These are phyloP conservation scores for Benthosema pterotum DNA, from an alignment of 2,797 vertebrate genomes.

Conservation along the genomic window DNA sequence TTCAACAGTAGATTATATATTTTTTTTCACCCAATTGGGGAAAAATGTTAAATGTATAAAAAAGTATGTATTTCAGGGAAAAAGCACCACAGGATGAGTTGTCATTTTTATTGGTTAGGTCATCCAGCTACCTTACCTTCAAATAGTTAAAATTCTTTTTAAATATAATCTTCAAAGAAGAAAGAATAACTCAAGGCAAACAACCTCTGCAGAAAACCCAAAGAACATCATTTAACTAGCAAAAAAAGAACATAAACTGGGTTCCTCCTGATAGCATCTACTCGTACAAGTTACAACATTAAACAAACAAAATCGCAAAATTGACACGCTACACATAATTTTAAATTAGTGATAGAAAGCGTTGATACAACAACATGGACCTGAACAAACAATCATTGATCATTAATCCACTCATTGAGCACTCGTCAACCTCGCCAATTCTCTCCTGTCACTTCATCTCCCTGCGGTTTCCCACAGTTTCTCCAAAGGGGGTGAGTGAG, in stretches of 20 bases:
- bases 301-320: constrained; percentile 49
- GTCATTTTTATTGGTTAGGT: constrained; percentile 75
- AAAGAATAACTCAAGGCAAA: constrained; percentile 61
- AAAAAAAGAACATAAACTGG: constrained; percentile 33
- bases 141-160: constrained; percentile 68
- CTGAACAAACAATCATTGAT: constrained; percentile 32
- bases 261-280: constrained; percentile 41
- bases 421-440: constrained; percentile 26
- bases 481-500: constrained; percentile 35
- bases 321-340: constrained; percentile 45
- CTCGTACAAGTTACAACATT: constrained; percentile 60
- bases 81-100: constrained; percentile 22
- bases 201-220: constrained; percentile 37
- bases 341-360: constrained; percentile 37
- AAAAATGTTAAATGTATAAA: too few species aligned
- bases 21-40: too few species aligned
- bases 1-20: too few species aligned
- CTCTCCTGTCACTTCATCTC: constrained; percentile 35
- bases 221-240: constrained; percentile 18
- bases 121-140: constrained; percentile 84
- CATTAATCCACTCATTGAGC: constrained; percentile 34
- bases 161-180: constrained; percentile 66
- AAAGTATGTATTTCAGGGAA: not conserved
- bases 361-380: constrained; percentile 48
- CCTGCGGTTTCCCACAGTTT: constrained; percentile 40